Base-by-base conservation (phyloP, 2,797 vertebrate species). In the Salarias fasciatus region DNA sequence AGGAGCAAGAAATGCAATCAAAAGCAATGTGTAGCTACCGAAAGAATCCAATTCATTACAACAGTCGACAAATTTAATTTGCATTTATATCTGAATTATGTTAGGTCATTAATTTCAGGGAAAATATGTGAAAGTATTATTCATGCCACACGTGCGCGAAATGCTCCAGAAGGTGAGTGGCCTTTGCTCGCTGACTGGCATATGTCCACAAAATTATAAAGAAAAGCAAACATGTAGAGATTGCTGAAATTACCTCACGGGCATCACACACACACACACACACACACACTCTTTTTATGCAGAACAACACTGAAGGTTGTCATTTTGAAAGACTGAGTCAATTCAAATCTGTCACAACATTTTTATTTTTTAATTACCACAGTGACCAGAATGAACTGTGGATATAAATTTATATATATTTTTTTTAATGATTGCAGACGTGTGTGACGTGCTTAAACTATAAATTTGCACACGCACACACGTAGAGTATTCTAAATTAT, bases 61-160 rank as follows among this genome's bases (percentile, higher is more conserved):
- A 56, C 31, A 57, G 31, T 10, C 43, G 0, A 62, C n/a, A 38
- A 49, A 55, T 49, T 6, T 51, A 37, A 36, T 73, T 68, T 63
- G 29, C 18, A 69, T 75, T 73, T 0, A 69, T 68, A 77, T 58
- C 47, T 28, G 54, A 66, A 52, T 72, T 24, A 38, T 49, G 45
- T 51, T 59, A 75, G 18, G 55, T 76, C 48, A 53, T 80, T 65
- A 53, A 12, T n/a, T 77, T 62, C 18, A 35, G 18, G 56, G 35
- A 71, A 68, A 80, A 78, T 66, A 68, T 65, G 14, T 64, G 8
- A 35, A 71, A 7, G 14, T 77, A 77, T 73, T 72, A 80, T 77
- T 82, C 49, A 73, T 65, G 31, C 12, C 8, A 14, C 50, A 80
- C 59, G 53, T 49, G 57, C 58, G 56, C 55, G 69, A 63, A 70